Percentiles rank a stretch among this genome's conserved stretches.
phyloP scores from a whole-genome alignment of 2,888 invertebrate species.

The Apamea epomidion region DNA sequence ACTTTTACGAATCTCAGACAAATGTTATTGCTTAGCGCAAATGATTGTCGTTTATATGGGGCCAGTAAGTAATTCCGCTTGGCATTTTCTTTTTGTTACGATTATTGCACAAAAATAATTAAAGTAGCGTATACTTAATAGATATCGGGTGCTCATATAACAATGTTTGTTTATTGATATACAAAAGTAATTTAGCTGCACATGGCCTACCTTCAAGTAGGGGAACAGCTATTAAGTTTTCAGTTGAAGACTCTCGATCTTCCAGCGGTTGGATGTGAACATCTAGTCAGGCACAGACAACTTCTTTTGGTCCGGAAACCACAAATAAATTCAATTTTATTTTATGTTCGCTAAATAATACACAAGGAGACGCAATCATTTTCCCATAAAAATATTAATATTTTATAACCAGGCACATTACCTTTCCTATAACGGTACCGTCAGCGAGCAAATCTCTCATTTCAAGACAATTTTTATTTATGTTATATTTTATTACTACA shows the following conservation, averaged over 20 bases:
- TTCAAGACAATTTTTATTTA: constrained; percentile 34
- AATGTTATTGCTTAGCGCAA: constrained; percentile 57
- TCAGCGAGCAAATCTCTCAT: constrained; percentile 42
- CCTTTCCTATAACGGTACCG: constrained; percentile 18
- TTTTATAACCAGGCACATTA: constrained; percentile 17
- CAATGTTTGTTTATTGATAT: background rate
- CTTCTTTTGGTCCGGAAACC: background rate
- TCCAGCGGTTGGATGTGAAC: background rate
- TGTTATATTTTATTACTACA: constrained; percentile 45
- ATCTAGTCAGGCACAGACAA: background rate
- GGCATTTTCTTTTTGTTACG: constrained; percentile 1
- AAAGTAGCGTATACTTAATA: background rate
- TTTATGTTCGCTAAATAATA: background rate
- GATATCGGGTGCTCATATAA: background rate
- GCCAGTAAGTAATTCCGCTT: constrained; percentile 1
- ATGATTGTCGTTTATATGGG: constrained; percentile 46
- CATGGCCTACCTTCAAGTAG: background rate
- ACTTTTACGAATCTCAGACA: constrained; percentile 66
- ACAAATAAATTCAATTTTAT: background rate
- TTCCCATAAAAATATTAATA: constrained; percentile 17
- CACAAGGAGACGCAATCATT: constrained; percentile 12
- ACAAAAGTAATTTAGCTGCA: background rate
- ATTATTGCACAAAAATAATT: background rate
- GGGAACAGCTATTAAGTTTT: background rate
- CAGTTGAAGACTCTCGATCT: background rate